Base-by-base conservation (phyloP, 1,140 invertebrate genomes). In the Drosophila repletoides region DNA sequence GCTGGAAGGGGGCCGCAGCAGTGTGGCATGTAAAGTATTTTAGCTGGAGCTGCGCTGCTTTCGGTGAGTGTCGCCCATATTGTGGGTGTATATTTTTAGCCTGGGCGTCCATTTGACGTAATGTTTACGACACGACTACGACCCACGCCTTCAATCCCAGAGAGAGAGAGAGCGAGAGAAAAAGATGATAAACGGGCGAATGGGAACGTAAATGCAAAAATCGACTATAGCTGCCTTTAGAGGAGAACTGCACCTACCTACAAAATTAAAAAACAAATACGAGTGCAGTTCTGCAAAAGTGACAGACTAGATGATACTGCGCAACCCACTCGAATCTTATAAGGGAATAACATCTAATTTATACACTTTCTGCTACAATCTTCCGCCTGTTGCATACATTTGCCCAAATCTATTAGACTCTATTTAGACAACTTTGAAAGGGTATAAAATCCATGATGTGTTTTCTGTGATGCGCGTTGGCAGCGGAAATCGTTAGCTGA, bases 401-500 rank as follows among this genome's bases (percentile, higher is more conserved):
- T n/a, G n/a, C n/a, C n/a, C n/a, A n/a, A n/a, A n/a, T n/a, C n/a
- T n/a, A n/a, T n/a, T n/a, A n/a, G n/a, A n/a, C n/a, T n/a, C n/a
- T n/a, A n/a, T n/a, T n/a, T n/a, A n/a, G n/a, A n/a, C n/a, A n/a
- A n/a, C n/a, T n/a, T n/a, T n/a, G n/a, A n/a, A n/a, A n/a, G n/a
- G n/a, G n/a, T n/a, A n/a, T n/a, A n/a, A n/a, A n/a, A n/a, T n/a
- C n/a, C n/a, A n/a, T 48, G 45, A 31, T 48, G 45, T 29, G 43
- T n/a, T 29, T 43, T 15, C 12, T 22, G 29, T 26, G 38, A 38
- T 41, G 63, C 53, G 63, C 75, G 75, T 77, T 77, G 75, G 75
- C 75, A 79, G 76, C 75, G 75, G 75, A 79, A 79, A 79, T 79
- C 70, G 75, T 79, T 79, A 70, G 70, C 70, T 79, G 75, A 79